Evolutionary conservation across 2,113 vertebrate species (phyloP).

Genomic region (Cinclus mexicanus): DNA sequence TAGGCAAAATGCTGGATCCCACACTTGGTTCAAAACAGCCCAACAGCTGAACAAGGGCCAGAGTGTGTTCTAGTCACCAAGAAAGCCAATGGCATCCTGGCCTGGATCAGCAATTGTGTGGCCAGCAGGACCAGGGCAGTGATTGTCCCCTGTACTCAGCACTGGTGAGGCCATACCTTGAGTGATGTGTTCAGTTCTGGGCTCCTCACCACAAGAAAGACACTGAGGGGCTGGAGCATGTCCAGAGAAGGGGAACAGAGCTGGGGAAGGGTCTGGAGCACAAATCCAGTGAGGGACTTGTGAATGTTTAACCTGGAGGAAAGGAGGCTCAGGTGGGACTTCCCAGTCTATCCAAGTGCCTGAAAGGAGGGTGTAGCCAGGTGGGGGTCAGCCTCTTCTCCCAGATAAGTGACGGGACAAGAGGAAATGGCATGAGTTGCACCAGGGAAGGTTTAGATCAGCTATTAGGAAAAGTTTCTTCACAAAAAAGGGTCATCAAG

Average conservation of each 20-base stretch:
- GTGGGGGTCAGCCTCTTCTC: fast-evolving
- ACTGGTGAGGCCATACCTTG: fast-evolving
- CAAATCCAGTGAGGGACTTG: fast-evolving
- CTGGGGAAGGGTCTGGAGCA: not conserved
- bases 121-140: not conserved
- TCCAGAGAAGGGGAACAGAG: fast-evolving
- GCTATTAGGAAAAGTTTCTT: not conserved
- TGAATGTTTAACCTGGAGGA: fast-evolving
- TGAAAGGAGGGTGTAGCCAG: not conserved
- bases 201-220: not conserved
- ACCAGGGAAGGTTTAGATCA: not conserved
- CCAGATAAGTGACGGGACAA: not conserved
- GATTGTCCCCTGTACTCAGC: too few relatives aligned
- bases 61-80: not conserved
- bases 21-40: not conserved
- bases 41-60: not conserved
- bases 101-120: not conserved
- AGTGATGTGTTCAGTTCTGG: fast-evolving
- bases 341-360: fast-evolving
- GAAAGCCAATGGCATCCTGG: not conserved
- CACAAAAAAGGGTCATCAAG: not conserved
- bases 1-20: not conserved
- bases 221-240: fast-evolving
- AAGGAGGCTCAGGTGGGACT: not conserved
- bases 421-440: not conserved